Conservation (phyloP, 2,888 invertebrate species). For the Orgyia antiqua region DNA sequence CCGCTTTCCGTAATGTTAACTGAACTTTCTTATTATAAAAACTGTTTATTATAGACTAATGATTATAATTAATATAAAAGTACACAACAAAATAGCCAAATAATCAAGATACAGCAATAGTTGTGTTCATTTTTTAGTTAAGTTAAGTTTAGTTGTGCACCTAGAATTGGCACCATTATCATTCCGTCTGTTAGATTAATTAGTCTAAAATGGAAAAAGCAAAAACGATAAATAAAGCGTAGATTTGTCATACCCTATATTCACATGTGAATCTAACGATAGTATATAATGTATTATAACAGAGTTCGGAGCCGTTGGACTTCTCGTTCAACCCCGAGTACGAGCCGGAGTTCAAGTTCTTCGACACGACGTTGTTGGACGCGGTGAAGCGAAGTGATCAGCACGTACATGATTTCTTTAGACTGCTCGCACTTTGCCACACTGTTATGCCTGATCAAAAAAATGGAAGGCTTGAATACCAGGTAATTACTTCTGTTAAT, state of each 20-base stretch:
- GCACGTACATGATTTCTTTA: slow-evolving; percentile 92
- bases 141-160: no score
- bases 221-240: no score
- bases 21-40: no score
- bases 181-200: no score
- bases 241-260: slow-evolving; percentile 24
- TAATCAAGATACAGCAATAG: no score
- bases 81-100: no score
- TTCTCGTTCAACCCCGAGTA: slow-evolving; percentile 96
- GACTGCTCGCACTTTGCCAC: slow-evolving; percentile 95
- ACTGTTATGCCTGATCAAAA: slow-evolving; percentile 98
- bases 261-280: slow-evolving; percentile 4
- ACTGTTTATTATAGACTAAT: no score
- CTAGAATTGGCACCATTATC: no score
- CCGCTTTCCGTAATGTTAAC: no score
- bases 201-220: no score
- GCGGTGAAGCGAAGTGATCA: slow-evolving; percentile 87
- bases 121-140: no score
- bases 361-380: slow-evolving; percentile 90
- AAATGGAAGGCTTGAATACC: slow-evolving; percentile 88
- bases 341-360: slow-evolving; percentile 96
- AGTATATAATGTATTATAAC: slow-evolving; percentile 20
- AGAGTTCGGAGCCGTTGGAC: slow-evolving; percentile 90
- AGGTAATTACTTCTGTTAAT: slow-evolving; percentile 52
- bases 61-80: no score